Base-by-base conservation (phyloP, 2,113 vertebrate species). In the Lanius collurio region DNA sequence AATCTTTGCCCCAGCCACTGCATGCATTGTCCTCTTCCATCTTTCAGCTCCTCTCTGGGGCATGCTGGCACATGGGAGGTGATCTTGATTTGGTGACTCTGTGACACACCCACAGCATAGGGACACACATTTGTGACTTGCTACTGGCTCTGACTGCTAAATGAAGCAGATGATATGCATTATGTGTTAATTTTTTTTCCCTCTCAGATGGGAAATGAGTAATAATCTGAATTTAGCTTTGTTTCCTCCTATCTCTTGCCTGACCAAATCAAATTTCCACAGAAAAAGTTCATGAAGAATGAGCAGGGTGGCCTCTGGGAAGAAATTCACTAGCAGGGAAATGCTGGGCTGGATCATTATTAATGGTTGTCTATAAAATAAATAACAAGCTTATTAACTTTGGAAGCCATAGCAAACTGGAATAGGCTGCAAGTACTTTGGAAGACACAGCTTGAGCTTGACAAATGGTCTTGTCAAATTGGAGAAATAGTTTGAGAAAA, bases 381-480 rank as follows among this genome's bases (percentile, higher is more conserved):
- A 93, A 77, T 76, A 90, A 83, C 50, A 89, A 76, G 22, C 70
- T 82, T 93, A 79, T 94, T 90, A 91, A 83, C 78, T 95, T 77
- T 90, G 50, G 60, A 77, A 80, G 59, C 37, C 71, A 91, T 16
- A 47, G 50, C 33, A 83, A 57, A 5, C 35, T 86, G 42, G 35
- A 95, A 86, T 50, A 86, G 63, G 33, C 50, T 88, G 39, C 42
- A 62, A 91, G 30, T 65, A 56, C 71, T 85, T 88, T 65, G 78
- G 70, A 90, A 77, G 82, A 85, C 56, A 56, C 35, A 68, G 53
- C 59, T 35, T 57, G 59, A 80, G 30, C 50, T 65, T 94, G 83
- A 94, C 60, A 94, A 97, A 94, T 86, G 67, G 12, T 74, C 71
- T 80, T 86, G 68, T 91, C 88, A 93, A 67, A 86, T 4, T 81